These are phyloP conservation scores for Himalopsyche tibetana DNA, from an alignment of 2,888 invertebrate species.

Conservation along the genomic window DNA sequence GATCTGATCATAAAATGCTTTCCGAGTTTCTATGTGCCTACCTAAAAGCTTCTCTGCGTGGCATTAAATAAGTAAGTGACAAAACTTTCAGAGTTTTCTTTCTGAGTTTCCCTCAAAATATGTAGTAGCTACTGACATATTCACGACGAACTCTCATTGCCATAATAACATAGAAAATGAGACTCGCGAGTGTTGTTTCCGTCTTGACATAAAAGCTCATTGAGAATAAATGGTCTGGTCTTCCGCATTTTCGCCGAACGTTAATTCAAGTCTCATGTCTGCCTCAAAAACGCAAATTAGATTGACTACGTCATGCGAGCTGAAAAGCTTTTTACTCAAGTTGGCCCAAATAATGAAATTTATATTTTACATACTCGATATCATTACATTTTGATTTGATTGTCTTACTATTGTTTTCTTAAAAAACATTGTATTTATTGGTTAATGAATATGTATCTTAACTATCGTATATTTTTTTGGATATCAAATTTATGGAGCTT, in stretches of 20 bases:
- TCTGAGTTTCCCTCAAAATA: neutral
- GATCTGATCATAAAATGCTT: neutral
- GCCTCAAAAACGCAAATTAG: conserved; percentile 30
- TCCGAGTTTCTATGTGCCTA: neutral
- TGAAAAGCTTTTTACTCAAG: neutral
- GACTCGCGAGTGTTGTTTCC: conserved; percentile 47
- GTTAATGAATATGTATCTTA: too few species aligned
- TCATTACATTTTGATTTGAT: too few species aligned
- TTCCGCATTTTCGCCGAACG: conserved; percentile 13
- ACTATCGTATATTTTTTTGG: too few species aligned
- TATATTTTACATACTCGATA: too few species aligned
- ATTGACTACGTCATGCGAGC: neutral
- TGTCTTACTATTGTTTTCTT: too few species aligned
- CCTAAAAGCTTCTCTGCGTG: neutral
- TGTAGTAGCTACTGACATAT: neutral
- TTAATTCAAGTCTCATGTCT: conserved; percentile 34
- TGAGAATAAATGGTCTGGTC: conserved; percentile 38
- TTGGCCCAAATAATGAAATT: too few species aligned
- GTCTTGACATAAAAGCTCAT: conserved; percentile 5
- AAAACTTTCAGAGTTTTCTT: conserved; percentile 26
- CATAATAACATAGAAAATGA: conserved; percentile 22
- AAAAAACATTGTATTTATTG: too few species aligned
- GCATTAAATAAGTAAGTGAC: conserved; percentile 15
- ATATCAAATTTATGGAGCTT: too few species aligned
- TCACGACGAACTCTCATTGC: neutral